Conservation (phyloP, 2,113 vertebrate species). For the Oreochromis tanganicae region DNA sequence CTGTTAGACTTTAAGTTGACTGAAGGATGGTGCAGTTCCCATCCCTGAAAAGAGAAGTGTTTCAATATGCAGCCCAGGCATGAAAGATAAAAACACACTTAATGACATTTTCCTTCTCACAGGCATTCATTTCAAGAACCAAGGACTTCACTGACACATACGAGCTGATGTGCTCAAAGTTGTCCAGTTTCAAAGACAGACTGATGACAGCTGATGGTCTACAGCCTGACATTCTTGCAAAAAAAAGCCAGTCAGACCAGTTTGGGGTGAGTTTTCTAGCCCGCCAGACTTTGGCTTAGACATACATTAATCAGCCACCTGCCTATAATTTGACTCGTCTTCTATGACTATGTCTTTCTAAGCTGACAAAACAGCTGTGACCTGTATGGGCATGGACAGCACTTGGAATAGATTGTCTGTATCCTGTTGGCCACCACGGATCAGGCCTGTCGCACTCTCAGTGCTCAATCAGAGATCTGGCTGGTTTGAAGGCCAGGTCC, state of each 20-base stretch:
- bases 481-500: background rate
- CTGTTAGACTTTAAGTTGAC: background rate
- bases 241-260: conserved; percentile 81
- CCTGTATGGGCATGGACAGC: background rate
- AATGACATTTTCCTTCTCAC: background rate
- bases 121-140: conserved; percentile 79
- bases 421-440: background rate
- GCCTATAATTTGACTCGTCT: background rate
- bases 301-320: background rate
- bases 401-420: background rate
- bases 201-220: conserved; percentile 63
- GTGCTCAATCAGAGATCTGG: background rate
- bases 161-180: conserved; percentile 65
- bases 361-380: background rate
- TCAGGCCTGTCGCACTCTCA: background rate
- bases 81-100: background rate
- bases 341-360: background rate
- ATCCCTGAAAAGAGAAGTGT: background rate
- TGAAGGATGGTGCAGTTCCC: background rate
- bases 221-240: conserved; percentile 79
- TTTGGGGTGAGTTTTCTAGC: conserved; percentile 73
- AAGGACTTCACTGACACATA: conserved; percentile 78
- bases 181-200: conserved; percentile 65
- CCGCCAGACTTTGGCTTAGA: background rate
- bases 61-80: background rate